Percentiles rank a stretch among this genome's conserved stretches.
These are phyloP conservation scores for Plutomurus gul DNA, from an alignment of 1,140 invertebrate species.

Conservation along the genomic window DNA sequence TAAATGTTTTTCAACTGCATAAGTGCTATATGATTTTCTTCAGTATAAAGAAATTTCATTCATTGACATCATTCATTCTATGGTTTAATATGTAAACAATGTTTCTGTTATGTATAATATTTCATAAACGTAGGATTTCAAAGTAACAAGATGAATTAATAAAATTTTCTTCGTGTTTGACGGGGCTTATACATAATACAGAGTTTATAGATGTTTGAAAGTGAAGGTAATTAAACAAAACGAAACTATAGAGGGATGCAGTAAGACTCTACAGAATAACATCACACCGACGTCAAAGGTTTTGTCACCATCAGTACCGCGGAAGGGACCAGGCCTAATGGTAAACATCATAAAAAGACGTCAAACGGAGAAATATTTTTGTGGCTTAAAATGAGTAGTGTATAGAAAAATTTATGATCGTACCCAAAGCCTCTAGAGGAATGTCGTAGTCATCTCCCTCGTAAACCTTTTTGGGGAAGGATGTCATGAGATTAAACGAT, in stretches of 20 bases:
- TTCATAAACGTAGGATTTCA: too few relatives aligned
- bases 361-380: too few relatives aligned
- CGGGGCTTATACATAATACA: too few relatives aligned
- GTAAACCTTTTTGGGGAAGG: slow-evolving; percentile 84
- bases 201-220: too few relatives aligned
- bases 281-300: neutral
- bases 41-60: neutral
- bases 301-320: slow-evolving; percentile 77
- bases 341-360: too few relatives aligned
- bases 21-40: neutral
- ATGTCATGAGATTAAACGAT: slow-evolving; percentile 79
- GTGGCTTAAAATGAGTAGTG: neutral
- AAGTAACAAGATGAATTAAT: too few relatives aligned
- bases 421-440: slow-evolving; percentile 79
- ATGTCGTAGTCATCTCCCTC: slow-evolving; percentile 83
- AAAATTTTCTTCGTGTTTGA: too few relatives aligned
- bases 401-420: slow-evolving; percentile 33
- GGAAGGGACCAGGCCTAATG: slow-evolving; percentile 78
- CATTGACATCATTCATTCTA: neutral
- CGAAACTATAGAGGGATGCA: neutral
- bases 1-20: slow-evolving; percentile 18
- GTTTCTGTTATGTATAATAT: too few relatives aligned
- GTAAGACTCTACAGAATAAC: neutral
- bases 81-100: neutral
- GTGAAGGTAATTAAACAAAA: too few relatives aligned